Evolutionary conservation across 2,113 vertebrate species (phyloP).

Genomic region (Aleadryas rufinucha): DNA sequence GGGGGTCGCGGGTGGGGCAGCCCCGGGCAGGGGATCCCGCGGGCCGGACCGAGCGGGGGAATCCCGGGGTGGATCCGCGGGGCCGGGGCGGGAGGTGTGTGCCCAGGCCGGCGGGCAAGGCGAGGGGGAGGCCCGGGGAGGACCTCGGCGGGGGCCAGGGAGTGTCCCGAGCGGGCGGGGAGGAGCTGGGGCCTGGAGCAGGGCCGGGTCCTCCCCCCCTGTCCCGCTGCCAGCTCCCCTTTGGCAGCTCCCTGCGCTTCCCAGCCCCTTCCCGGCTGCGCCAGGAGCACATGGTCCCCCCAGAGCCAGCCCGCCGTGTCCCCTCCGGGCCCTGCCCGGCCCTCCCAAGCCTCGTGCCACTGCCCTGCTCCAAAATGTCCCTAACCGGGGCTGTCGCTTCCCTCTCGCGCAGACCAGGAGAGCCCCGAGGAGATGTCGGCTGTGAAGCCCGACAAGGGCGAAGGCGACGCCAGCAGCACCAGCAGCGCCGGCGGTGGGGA

Average conservation of each 20-base stretch:
- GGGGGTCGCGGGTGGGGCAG: neutral
- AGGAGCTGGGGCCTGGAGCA: neutral
- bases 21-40: neutral
- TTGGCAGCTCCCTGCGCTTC: neutral
- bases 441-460: constrained; percentile 75
- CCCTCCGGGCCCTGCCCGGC: neutral
- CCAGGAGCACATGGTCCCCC: neutral
- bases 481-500: constrained; percentile 65
- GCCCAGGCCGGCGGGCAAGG: neutral
- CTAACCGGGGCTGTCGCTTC: neutral
- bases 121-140: neutral
- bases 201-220: neutral
- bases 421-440: constrained; percentile 73
- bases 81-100: neutral
- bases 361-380: neutral
- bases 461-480: constrained; percentile 49
- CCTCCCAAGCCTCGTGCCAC: neutral
- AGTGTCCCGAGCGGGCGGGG: neutral
- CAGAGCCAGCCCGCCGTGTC: accelerated
- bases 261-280: neutral
- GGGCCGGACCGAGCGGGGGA: neutral
- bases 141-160: neutral
- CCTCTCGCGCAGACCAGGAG: constrained; percentile 68
- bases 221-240: constrained; percentile 16
- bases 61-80: neutral